Evolutionary conservation across 2,113 vertebrate genomes (phyloP), one percentile per base, ranked within the genome.

Genomic region (Bubalus kerabau): DNA sequence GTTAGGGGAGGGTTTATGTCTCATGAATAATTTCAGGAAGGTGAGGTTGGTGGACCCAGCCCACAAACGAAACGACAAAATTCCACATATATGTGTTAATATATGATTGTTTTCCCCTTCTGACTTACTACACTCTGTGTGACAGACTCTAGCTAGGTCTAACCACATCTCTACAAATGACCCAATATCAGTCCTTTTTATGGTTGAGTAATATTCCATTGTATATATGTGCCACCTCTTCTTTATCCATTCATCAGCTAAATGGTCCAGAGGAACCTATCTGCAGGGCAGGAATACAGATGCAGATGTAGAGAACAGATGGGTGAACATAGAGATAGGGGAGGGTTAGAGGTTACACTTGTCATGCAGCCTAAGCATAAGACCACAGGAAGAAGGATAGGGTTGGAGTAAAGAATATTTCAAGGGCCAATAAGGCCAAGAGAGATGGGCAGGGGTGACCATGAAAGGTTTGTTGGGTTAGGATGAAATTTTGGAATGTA

Each of bases 1-100:
- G 7, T 87, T 82, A n/a, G 21, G 15, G 36, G 54, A 78, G 59
- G n/a, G 13, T 17, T 74, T 46, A 56, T 78, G 26, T 11, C 32
- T 43, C 23, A 6, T 78, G 48, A 82, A 57, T 93, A 95, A 76
- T 95, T 90, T 60, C 56, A 64, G 74, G 52, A 87, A 93, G 60
- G 54, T 57, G 32, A 56, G 5, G 62, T 87, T 62, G 52, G 30
- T 64, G 3, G 46, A 84, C 50, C n/a, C 6, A 62, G 26, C 28
- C 52, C 54, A 52, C 76, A 57, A 30, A 54, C 2, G 32, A 71
- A 71, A 67, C 2, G 4, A 48, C 36, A 43, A 64, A 89, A 76
- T 43, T 76, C 40, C 23, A 76, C 40, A 76, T 76, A 43, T 43
- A 43, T 76, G 23, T 76, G 71, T 76, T 76, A 76, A 24, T 26